A percentile compares a stretch with the other conserved stretches of the same genome.
These are phyloP conservation scores for Azemiops feae DNA, from an alignment of 2,113 vertebrate species.

Conservation along the genomic window DNA sequence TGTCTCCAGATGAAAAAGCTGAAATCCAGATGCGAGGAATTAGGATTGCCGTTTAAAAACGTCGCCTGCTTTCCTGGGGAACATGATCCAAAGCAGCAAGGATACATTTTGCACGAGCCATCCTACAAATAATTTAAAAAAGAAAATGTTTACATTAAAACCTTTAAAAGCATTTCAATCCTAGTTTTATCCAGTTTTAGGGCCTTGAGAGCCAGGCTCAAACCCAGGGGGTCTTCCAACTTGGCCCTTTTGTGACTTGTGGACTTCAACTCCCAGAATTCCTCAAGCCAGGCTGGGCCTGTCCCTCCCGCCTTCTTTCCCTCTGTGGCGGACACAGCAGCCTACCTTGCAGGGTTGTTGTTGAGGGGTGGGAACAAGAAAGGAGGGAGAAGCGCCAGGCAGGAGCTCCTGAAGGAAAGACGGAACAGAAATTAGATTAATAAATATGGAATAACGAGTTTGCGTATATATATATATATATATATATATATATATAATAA, in stretches of 20 bases:
- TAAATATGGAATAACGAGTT: neutral
- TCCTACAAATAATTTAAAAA: neutral
- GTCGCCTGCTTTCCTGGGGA: too few relatives aligned
- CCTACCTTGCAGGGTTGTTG: neutral
- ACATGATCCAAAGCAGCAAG: neutral
- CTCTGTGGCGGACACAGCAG: neutral
- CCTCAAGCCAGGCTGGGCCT: neutral
- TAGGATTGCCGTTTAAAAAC: neutral
- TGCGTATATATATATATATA: neutral
- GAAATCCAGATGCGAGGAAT: neutral
- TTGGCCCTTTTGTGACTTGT: too few relatives aligned
- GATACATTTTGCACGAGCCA: neutral
- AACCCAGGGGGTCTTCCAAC: too few relatives aligned
- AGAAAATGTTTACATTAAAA: neutral
- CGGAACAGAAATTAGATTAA: neutral
- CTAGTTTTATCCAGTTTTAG: neutral
- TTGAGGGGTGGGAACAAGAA: neutral
- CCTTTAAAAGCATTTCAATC: neutral
- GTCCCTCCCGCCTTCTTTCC: neutral
- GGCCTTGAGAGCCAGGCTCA: neutral
- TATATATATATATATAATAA: neutral
- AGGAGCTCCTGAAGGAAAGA: neutral
- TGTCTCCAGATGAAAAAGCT: neutral
- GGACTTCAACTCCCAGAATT: too few relatives aligned
- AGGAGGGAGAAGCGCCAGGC: neutral